phyloP scores from a whole-genome alignment of 2,113 vertebrate genomes.

The Etheostoma spectabile region DNA sequence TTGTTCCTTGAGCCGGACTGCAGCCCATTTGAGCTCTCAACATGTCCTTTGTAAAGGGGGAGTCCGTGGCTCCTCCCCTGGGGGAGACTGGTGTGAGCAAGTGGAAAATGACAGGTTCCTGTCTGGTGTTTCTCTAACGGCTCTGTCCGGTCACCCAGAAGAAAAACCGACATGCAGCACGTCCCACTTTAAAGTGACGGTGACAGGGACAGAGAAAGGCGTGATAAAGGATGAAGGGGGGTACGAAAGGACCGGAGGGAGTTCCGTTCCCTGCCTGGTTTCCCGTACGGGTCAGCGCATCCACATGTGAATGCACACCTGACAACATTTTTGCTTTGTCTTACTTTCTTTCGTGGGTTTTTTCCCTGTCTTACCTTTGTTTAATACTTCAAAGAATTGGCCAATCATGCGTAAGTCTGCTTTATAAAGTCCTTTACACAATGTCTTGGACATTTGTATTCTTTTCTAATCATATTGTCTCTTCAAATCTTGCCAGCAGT shows the following conservation, averaged over 20 bases:
- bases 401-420: not conserved
- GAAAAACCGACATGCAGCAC: conserved; percentile 48
- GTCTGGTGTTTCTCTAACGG: conserved; percentile 56
- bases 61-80: not conserved
- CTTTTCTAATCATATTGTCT: too few relatives aligned
- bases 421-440: too few relatives aligned
- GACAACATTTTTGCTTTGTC: conserved; percentile 40
- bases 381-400: not conserved
- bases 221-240: not conserved
- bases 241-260: conserved; percentile 21
- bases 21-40: not conserved
- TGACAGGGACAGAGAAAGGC: conserved; percentile 18
- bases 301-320: conserved; percentile 58
- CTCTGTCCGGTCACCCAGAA: conserved; percentile 69
- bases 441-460: too few relatives aligned
- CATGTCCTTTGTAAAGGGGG: conserved; percentile 11
- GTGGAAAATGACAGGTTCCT: conserved; percentile 75
- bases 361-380: not conserved
- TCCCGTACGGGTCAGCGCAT: conserved; percentile 63
- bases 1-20: not conserved
- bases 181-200: conserved; percentile 33
- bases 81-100: conserved; percentile 58
- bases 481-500: too few relatives aligned
- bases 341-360: conserved; percentile 3
- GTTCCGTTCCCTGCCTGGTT: conserved; percentile 55